phyloP scores from a whole-genome alignment of 2,888 invertebrate genomes.

The Eupithecia abbreviata region DNA sequence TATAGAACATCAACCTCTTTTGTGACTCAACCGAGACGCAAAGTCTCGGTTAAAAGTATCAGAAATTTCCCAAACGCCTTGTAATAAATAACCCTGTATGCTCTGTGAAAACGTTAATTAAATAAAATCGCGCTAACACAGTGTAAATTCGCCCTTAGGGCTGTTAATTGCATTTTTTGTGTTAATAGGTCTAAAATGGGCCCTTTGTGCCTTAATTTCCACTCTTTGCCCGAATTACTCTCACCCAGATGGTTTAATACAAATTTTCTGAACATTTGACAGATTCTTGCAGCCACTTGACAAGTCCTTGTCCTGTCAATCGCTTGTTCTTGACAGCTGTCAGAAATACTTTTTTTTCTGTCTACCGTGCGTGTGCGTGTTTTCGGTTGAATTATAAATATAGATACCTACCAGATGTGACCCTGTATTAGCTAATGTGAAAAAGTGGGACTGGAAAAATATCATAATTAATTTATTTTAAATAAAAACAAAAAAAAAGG shows the following conservation, averaged over 20 bases:
- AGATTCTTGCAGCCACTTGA: neutral
- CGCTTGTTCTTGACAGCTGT: conserved; percentile 2
- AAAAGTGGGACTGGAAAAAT: neutral
- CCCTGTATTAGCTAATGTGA: neutral
- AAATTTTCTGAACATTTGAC: neutral
- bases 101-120: neutral
- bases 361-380: neutral
- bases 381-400: neutral
- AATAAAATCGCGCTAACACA: neutral
- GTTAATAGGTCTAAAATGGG: conserved; percentile 32
- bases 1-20: too few relatives aligned
- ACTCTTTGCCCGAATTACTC: conserved; percentile 14
- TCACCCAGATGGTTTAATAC: neutral
- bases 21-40: too few relatives aligned
- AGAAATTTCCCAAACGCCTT: neutral
- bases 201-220: conserved; percentile 23
- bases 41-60: neutral
- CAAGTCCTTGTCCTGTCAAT: neutral
- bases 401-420: neutral
- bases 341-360: neutral
- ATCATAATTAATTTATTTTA: too few relatives aligned
- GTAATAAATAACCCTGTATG: neutral
- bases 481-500: too few relatives aligned
- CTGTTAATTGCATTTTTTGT: conserved; percentile 40
- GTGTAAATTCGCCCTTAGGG: conserved; percentile 13